A percentile compares a stretch with the other conserved stretches of the same genome.
Evolutionary conservation across 2,113 vertebrate species (phyloP).

Genomic region (Platysternon megacephalum): DNA sequence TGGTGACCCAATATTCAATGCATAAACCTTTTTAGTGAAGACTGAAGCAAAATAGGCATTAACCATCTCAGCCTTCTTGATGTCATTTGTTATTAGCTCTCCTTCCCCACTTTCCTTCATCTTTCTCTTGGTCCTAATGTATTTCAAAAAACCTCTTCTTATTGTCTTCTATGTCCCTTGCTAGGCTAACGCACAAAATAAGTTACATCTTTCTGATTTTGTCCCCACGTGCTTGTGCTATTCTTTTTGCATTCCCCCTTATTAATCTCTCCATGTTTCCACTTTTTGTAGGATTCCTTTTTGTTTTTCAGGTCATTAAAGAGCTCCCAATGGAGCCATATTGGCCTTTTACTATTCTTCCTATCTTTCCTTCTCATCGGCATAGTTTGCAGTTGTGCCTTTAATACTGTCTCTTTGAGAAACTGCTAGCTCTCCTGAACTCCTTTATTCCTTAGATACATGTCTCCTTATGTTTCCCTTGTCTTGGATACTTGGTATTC

Average conservation of each 20-base stretch:
- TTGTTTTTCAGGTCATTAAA: not conserved
- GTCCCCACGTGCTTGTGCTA: not conserved
- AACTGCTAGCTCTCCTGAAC: not conserved
- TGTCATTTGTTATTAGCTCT: not conserved
- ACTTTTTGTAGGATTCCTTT: not conserved
- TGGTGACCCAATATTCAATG: not conserved
- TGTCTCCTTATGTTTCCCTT: not conserved
- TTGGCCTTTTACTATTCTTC: not conserved
- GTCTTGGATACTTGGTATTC: not conserved
- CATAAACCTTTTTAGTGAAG: not conserved
- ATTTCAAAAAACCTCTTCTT: not conserved
- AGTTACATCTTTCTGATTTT: not conserved
- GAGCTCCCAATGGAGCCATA: not conserved
- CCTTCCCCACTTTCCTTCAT: not conserved
- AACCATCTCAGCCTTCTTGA: not conserved
- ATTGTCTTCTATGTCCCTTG: not conserved
- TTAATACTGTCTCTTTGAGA: not conserved
- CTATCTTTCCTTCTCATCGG: not conserved
- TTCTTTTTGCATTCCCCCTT: not conserved
- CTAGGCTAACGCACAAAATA: no score
- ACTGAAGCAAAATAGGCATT: not conserved
- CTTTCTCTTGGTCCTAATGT: not conserved
- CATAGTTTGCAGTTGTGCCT: not conserved
- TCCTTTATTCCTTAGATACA: not conserved
- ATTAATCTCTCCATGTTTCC: not conserved